phyloP scores from a whole-genome alignment of 1,140 invertebrate genomes.

The Trichonephila inaurata region DNA sequence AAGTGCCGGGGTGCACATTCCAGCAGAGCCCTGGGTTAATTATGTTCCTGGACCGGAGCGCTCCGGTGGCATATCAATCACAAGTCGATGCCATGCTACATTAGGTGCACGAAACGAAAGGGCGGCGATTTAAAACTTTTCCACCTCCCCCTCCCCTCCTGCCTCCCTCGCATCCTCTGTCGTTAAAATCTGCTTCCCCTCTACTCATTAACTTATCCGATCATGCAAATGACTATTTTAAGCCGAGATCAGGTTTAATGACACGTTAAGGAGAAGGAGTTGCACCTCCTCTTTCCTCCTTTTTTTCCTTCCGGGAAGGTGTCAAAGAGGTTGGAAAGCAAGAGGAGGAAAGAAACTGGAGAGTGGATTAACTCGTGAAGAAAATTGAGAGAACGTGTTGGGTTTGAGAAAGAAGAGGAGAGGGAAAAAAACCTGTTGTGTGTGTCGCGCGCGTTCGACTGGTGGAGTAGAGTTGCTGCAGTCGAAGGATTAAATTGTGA shows the following conservation, averaged over 20 bases:
- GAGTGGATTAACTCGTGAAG: constrained; percentile 26
- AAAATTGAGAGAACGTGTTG: constrained; percentile 19
- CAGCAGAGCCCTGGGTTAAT: constrained; percentile 41
- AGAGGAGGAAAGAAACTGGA: background rate
- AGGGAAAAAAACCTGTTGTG: background rate
- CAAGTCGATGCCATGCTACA: constrained; percentile 57
- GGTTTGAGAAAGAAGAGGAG: background rate
- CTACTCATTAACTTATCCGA: constrained; percentile 71
- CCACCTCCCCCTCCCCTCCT: background rate
- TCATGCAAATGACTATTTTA: constrained; percentile 73
- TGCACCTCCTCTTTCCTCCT: background rate
- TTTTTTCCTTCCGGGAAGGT: background rate
- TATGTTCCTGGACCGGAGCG: constrained; percentile 11
- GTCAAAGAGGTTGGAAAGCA: background rate
- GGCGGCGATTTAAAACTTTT: constrained; percentile 45
- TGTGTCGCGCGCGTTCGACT: background rate
- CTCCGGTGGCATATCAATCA: constrained; percentile 57
- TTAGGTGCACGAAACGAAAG: constrained; percentile 37
- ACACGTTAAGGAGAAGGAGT: constrained; percentile 55
- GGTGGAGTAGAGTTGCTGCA: too few relatives aligned
- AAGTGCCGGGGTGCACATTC: constrained; percentile 17
- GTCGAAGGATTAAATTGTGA: too few relatives aligned
- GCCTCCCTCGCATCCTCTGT: background rate
- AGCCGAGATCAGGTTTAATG: constrained; percentile 68
- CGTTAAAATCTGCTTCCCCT: constrained; percentile 6